Conservation (phyloP, 1,140 invertebrate species). For the Phortica variegata region DNA sequence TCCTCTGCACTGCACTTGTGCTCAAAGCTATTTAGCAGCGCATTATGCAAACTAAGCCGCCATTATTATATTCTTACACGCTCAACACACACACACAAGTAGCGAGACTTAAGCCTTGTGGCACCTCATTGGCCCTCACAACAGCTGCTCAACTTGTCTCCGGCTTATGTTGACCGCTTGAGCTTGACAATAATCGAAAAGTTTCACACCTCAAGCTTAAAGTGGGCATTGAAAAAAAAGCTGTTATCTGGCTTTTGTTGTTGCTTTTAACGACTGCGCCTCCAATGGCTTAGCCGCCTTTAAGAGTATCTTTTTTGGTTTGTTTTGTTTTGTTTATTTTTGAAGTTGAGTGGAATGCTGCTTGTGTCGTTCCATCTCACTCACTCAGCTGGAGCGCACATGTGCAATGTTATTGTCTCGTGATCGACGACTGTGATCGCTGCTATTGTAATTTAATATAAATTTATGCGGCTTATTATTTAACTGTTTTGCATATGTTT, state of each 20-base stretch:
- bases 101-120: too few relatives aligned
- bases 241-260: constrained; percentile 23
- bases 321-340: constrained; percentile 29
- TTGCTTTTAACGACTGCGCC: constrained; percentile 21
- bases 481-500: constrained; percentile 26
- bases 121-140: too few relatives aligned
- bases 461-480: too few relatives aligned
- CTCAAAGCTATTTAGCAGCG: constrained; percentile 47
- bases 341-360: constrained; percentile 36
- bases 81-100: constrained; percentile 3
- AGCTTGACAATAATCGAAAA: constrained; percentile 52
- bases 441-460: too few relatives aligned
- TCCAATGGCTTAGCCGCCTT: too few relatives aligned
- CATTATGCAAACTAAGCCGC: constrained; percentile 49
- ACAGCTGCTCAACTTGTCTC: too few relatives aligned
- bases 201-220: constrained; percentile 55
- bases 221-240: constrained; percentile 23
- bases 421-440: constrained; percentile 14
- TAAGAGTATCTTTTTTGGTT: constrained; percentile 6
- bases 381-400: background rate
- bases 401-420: too few relatives aligned
- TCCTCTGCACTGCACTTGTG: too few relatives aligned
- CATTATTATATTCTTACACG: constrained; percentile 32
- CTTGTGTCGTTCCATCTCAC: too few relatives aligned
- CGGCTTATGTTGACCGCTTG: background rate